phyloP scores from a whole-genome alignment of 1,140 invertebrate genomes.

The Acromyrmex echinatior region DNA sequence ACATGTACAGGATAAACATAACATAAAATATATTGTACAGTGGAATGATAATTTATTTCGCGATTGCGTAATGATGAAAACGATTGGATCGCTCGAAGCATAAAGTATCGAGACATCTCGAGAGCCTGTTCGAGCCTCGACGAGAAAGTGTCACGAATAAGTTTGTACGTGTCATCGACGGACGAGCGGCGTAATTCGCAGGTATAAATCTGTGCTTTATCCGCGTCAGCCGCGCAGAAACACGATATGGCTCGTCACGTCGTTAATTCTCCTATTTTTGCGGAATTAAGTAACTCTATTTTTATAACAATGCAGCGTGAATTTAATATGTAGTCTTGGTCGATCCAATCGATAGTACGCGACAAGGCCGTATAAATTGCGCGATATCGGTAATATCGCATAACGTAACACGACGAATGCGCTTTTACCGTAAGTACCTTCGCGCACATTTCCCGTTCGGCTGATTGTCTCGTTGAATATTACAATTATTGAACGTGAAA shows the following conservation, averaged over 20 bases:
- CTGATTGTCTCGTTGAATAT: neutral
- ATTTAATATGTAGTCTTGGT: neutral
- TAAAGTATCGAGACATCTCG: slow-evolving; percentile 28
- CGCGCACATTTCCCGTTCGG: neutral
- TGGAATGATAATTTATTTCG: slow-evolving; percentile 42
- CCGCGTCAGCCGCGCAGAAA: neutral
- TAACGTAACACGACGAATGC: neutral
- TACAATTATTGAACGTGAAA: neutral
- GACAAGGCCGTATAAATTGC: slow-evolving; percentile 1
- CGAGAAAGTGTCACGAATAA: slow-evolving; percentile 44
- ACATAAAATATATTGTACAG: neutral
- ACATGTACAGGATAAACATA: neutral
- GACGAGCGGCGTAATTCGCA: neutral
- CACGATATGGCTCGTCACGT: neutral
- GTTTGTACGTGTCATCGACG: slow-evolving; percentile 21
- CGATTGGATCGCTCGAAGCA: slow-evolving; percentile 1
- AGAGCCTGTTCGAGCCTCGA: neutral
- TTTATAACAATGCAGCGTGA: slow-evolving; percentile 18
- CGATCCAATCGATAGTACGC: neutral
- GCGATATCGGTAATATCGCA: neutral
- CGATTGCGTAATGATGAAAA: slow-evolving; percentile 31
- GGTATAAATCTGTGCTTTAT: slow-evolving; percentile 14
- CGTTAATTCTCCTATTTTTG: slow-evolving; percentile 5
- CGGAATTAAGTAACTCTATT: slow-evolving; percentile 8
- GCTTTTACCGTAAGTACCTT: neutral